Evolutionary conservation across 2,113 vertebrate genomes (phyloP).

Genomic region (Colistium nudipinnis): DNA sequence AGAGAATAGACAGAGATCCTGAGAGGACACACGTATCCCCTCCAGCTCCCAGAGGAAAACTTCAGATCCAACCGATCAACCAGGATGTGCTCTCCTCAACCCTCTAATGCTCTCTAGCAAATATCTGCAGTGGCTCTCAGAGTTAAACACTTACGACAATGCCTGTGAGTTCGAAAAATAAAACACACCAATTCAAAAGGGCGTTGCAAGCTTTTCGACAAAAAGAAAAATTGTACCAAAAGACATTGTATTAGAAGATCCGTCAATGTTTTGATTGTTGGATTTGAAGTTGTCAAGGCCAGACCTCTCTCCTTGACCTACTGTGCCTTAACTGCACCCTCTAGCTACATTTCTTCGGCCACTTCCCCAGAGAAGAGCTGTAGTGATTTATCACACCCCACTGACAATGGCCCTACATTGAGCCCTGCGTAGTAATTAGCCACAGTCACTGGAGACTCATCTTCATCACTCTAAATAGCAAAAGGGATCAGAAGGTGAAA

Average conservation of each 20-base stretch:
- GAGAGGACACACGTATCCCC: slow-evolving; percentile 46
- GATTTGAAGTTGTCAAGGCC: background rate
- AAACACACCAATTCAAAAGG: background rate
- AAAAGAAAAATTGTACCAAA: too few species aligned
- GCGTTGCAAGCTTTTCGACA: background rate
- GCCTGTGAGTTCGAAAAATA: background rate
- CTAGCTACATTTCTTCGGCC: slow-evolving; percentile 13
- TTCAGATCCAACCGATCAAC: slow-evolving; percentile 22
- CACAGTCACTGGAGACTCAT: slow-evolving; percentile 19
- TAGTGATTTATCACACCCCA: slow-evolving; percentile 21
- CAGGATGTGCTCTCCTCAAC: background rate
- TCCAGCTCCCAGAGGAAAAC: slow-evolving; percentile 43
- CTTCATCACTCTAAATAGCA: background rate
- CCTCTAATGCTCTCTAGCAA: background rate
- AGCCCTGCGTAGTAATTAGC: slow-evolving; percentile 43
- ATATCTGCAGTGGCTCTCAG: background rate
- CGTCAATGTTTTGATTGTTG: background rate
- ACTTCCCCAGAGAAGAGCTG: background rate
- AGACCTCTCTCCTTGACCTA: background rate
- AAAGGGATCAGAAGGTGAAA: slow-evolving; percentile 17
- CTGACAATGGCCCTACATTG: slow-evolving; percentile 27
- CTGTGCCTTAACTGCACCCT: background rate
- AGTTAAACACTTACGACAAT: background rate
- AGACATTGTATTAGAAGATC: background rate
- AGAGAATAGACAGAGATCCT: slow-evolving; percentile 40